phyloP scores from a whole-genome alignment of 2,113 vertebrate genomes.

The Noctilio leporinus region DNA sequence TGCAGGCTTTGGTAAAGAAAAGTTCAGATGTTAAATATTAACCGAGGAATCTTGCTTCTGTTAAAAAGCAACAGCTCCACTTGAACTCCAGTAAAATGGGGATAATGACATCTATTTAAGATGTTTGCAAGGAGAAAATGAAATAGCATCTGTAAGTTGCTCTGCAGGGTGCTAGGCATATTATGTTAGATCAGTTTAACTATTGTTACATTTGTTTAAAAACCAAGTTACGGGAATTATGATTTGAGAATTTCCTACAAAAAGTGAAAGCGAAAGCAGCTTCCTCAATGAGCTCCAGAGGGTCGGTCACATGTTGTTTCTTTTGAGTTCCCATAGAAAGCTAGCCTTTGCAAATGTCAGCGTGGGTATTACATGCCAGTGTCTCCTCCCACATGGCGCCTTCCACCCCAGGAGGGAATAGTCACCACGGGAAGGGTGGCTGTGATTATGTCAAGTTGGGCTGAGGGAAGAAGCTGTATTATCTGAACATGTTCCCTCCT shows the following conservation, averaged over 20 bases:
- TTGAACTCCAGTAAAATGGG: not conserved
- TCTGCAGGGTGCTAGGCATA: not conserved
- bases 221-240: not conserved
- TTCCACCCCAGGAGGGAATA: not conserved
- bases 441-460: not conserved
- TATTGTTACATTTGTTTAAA: not conserved
- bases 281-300: not conserved
- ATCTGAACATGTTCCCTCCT: too few relatives aligned
- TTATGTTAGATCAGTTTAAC: not conserved
- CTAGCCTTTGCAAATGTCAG: not conserved
- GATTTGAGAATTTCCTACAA: not conserved
- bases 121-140: not conserved
- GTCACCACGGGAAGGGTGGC: not conserved
- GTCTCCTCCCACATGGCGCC: not conserved
- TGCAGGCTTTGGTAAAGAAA: not conserved
- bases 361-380: not conserved
- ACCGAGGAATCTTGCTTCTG: not conserved
- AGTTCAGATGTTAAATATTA: not conserved
- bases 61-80: not conserved
- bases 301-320: not conserved
- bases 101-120: not conserved
- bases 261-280: slow-evolving; percentile 24
- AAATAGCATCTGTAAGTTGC: not conserved
- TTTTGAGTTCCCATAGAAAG: not conserved
- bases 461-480: not conserved